Evolutionary conservation across 2,888 invertebrate species (phyloP).

Genomic region (Heterodera filipjevi): DNA sequence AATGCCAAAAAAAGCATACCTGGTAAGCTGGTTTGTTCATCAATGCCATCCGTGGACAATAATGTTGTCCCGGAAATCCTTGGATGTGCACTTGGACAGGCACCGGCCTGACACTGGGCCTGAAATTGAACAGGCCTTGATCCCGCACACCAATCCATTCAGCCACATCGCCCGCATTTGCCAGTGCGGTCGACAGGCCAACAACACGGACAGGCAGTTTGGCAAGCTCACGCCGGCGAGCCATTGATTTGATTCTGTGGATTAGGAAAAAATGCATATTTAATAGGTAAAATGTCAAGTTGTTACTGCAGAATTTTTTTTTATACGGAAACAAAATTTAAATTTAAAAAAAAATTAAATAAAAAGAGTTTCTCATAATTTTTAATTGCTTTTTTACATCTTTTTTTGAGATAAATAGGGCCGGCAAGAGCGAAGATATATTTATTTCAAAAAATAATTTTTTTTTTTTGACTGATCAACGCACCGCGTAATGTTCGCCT

Average conservation of each 20-base stretch:
- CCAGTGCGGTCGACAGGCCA: constrained; percentile 93
- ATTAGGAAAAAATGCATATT: too few species aligned
- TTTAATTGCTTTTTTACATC: too few species aligned
- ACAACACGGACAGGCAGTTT: constrained; percentile 78
- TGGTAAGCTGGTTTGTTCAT: constrained; percentile 96
- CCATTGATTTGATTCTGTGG: constrained; percentile 56
- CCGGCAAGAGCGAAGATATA: too few species aligned
- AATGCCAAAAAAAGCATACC: too few species aligned
- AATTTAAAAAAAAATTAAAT: too few species aligned
- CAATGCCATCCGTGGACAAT: constrained; percentile 97
- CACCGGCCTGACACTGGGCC: constrained; percentile 95
- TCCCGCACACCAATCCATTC: constrained; percentile 86
- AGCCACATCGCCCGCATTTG: constrained; percentile 93
- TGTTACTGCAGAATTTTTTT: too few species aligned
- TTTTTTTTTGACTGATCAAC: neutral
- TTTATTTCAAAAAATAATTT: too few species aligned
- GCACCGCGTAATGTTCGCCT: constrained; percentile 90
- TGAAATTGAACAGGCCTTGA: constrained; percentile 91
- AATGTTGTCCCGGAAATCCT: constrained; percentile 95
- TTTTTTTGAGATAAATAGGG: too few species aligned
- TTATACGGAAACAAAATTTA: neutral
- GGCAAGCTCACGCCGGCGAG: constrained; percentile 48
- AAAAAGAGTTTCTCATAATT: too few species aligned
- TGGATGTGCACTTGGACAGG: constrained; percentile 90
- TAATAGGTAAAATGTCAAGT: neutral